These are phyloP conservation scores for Pyrrhia umbra DNA, from an alignment of 2,888 invertebrate genomes.

Conservation along the genomic window DNA sequence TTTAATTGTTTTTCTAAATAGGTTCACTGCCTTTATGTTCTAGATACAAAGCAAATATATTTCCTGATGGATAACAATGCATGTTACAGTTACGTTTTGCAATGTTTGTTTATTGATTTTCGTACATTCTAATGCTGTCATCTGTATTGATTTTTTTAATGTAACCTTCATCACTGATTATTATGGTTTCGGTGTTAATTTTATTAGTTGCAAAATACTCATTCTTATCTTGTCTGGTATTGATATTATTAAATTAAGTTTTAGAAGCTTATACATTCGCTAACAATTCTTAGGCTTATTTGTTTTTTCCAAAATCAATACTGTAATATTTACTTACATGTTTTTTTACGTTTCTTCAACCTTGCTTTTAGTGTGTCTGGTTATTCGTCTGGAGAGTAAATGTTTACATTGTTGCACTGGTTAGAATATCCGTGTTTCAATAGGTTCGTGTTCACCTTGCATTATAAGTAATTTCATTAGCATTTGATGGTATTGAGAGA, in stretches of 20 bases:
- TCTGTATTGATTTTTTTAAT: background rate
- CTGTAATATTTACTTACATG: background rate
- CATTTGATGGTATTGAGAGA: constrained; percentile 3
- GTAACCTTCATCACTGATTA: background rate
- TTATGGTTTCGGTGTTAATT: constrained; percentile 4
- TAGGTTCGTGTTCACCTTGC: constrained; percentile 3
- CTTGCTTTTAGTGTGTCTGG: background rate
- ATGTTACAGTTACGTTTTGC: background rate
- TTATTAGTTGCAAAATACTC: background rate
- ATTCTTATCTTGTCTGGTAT: background rate
- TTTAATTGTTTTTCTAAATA: constrained; percentile 4
- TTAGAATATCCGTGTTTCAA: constrained; percentile 8
- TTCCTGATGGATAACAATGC: constrained; percentile 21
- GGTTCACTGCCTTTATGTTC: constrained; percentile 18
- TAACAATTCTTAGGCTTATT: background rate
- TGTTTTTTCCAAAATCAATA: background rate
- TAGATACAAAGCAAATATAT: constrained; percentile 19
- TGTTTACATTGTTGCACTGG: constrained; percentile 12
- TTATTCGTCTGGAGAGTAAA: constrained; percentile 3
- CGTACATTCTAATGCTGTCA: constrained; percentile 4
- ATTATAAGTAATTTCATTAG: background rate
- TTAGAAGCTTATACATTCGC: too few relatives aligned
- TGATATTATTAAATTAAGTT: background rate
- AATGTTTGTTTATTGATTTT: constrained; percentile 17
- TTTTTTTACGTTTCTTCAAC: background rate